These are phyloP conservation scores for Spea multiplicata DNA, from an alignment of 2,113 vertebrate species.

Conservation along the genomic window DNA sequence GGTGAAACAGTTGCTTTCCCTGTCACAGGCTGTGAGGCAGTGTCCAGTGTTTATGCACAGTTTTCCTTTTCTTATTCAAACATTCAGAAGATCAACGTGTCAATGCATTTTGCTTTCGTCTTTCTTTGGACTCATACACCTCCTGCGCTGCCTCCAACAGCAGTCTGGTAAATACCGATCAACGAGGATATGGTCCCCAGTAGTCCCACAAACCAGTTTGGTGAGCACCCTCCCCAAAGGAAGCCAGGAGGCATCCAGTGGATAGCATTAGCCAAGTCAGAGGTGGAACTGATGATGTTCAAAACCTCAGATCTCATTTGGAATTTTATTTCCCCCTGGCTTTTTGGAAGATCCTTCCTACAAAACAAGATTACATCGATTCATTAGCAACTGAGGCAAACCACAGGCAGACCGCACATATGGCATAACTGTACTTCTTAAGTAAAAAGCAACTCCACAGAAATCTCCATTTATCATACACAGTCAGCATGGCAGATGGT, in stretches of 20 bases:
- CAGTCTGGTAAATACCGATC: slow-evolving; percentile 76
- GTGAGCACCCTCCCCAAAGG: slow-evolving; percentile 85
- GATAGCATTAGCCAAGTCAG: slow-evolving; percentile 83
- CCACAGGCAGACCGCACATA: too few relatives aligned
- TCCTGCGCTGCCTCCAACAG: slow-evolving; percentile 45
- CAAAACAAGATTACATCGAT: neutral
- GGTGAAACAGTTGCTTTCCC: too few relatives aligned
- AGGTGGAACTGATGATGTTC: slow-evolving; percentile 67
- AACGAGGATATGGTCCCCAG: slow-evolving; percentile 87
- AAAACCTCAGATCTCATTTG: slow-evolving; percentile 67
- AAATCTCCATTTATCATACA: too few relatives aligned
- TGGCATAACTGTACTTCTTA: too few relatives aligned
- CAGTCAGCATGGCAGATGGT: too few relatives aligned
- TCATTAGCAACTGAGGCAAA: neutral
- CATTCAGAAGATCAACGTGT: neutral
- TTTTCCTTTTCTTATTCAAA: too few relatives aligned
- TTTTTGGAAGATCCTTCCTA: slow-evolving; percentile 5
- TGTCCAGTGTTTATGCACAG: too few relatives aligned
- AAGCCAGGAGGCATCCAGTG: slow-evolving; percentile 91
- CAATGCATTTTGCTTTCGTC: neutral
- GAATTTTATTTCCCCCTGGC: slow-evolving; percentile 7
- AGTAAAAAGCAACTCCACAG: too few relatives aligned
- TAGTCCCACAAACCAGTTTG: slow-evolving; percentile 87
- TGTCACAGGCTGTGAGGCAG: too few relatives aligned
- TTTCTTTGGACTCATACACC: slow-evolving; percentile 34